Evolutionary conservation across 2,113 vertebrate genomes (phyloP), one percentile per base, ranked within the genome.

Genomic region (Phyllostomus hastatus): DNA sequence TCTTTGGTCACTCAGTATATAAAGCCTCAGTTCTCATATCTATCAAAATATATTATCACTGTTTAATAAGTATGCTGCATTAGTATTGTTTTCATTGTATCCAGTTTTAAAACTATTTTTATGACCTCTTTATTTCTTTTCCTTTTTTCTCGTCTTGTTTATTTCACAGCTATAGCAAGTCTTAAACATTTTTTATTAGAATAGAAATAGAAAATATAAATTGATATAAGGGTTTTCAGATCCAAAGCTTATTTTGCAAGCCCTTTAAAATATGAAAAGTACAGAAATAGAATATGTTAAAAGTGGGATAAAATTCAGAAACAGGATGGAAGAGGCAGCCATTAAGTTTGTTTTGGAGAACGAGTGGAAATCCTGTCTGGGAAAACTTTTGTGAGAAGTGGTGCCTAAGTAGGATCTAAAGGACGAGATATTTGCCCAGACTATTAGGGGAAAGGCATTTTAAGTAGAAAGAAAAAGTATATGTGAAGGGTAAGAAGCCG

Each of bases 1-100:
- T 88, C 66, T 90, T 70, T 91, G 84, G 26, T 91, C 33, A 57
- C 35, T 87, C 57, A 31, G 10, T 84, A 28, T 86, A 35, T 79
- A 48, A 88, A 75, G 33, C 22, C 28, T 94, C 93, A 26, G 75
- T 98, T 98, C 96, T 96, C 48, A 38, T 92, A 98, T 97, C 88
- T 97, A 80, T 96, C 85, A 95, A 96, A 80, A 96, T 95, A 76
- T 28, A 9, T 57, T 75, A 38, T 79, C 0, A 0, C 12, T 80
- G 48, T 91, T 80, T 95, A 92, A 73, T 12, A 59, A 79, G 70
- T 72, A 83, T 94, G 31, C 83, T 81, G 81, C 57, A 72, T 73
- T 57, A 8, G 86, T 82, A 67, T 73, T 96, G 82, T 76, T 11
- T 90, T 96, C n/a, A 43, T 84, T 79, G 28, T 88, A 57, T 70